Conservation (phyloP, 2,797 vertebrate species). For the Falco concolor region DNA sequence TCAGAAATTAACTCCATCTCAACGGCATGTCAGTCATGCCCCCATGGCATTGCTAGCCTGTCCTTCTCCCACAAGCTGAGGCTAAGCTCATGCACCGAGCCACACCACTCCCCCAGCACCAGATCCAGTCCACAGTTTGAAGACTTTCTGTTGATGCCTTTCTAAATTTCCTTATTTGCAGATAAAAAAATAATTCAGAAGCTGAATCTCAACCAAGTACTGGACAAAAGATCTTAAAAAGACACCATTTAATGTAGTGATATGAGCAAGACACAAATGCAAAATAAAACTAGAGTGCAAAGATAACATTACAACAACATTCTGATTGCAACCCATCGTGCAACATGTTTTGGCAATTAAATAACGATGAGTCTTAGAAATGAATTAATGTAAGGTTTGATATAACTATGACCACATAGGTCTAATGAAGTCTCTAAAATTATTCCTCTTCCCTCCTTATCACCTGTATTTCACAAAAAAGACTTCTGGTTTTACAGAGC, state of each 20-base stretch:
- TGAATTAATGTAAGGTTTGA: background rate
- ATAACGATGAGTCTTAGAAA: background rate
- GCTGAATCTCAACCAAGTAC: background rate
- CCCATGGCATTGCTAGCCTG: fast-evolving
- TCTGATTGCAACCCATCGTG: background rate
- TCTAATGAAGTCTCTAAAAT: background rate
- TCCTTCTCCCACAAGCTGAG: background rate
- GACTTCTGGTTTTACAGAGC: background rate
- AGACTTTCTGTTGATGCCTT: background rate
- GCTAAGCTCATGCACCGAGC: fast-evolving
- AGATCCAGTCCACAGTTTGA: background rate
- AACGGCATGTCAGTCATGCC: fast-evolving
- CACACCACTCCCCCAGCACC: background rate
- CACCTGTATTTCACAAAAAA: background rate
- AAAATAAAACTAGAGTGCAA: background rate
- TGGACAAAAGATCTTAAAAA: background rate
- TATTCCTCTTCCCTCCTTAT: background rate
- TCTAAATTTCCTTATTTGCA: background rate
- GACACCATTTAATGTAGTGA: background rate
- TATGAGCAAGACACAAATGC: background rate
- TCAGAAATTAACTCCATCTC: background rate
- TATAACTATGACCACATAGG: background rate
- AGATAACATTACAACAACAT: background rate
- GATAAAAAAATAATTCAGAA: background rate
- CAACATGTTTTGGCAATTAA: background rate